Percentiles rank a stretch among this genome's conserved stretches.
Conservation (phyloP, 37 sponge, comb jelly and placozoan species). For the Lycopodina hypogea region DNA sequence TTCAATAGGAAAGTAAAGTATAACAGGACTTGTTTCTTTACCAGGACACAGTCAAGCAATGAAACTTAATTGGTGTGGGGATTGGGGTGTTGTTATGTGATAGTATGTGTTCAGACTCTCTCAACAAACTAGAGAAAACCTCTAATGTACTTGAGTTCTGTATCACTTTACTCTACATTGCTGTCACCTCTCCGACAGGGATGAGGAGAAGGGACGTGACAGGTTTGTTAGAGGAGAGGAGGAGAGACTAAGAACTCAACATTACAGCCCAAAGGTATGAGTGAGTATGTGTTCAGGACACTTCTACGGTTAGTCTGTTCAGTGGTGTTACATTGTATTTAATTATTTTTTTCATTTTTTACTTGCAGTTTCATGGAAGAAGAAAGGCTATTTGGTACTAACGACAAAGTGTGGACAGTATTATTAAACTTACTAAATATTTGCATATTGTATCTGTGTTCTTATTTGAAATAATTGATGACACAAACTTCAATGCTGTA, state of each 20-base stretch:
- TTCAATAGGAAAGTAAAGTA: too few species aligned
- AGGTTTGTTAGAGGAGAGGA: neutral
- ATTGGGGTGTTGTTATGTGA: neutral
- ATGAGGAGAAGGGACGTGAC: neutral
- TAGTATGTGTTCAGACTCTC: too few species aligned
- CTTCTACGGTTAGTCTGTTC: neutral
- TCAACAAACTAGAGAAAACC: too few species aligned
- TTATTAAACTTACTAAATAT: too few species aligned
- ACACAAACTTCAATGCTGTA: too few species aligned
- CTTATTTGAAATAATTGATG: too few species aligned
- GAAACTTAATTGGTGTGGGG: neutral
- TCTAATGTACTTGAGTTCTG: too few species aligned
- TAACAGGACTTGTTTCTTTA: too few species aligned
- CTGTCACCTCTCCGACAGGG: neutral
- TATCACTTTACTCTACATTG: too few species aligned
- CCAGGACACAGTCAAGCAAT: too few species aligned
- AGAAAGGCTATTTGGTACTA: conserved; percentile 35
- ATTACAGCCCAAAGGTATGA: neutral
- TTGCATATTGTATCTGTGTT: too few species aligned
- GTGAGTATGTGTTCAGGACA: neutral
- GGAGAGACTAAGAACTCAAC: neutral
- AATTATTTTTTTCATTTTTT: neutral
- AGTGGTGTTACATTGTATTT: neutral
- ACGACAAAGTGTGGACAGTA: neutral
- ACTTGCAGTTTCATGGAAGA: conserved; percentile 15